phyloP scores from a whole-genome alignment of 2,888 invertebrate species.

The Pimpla rufipes region DNA sequence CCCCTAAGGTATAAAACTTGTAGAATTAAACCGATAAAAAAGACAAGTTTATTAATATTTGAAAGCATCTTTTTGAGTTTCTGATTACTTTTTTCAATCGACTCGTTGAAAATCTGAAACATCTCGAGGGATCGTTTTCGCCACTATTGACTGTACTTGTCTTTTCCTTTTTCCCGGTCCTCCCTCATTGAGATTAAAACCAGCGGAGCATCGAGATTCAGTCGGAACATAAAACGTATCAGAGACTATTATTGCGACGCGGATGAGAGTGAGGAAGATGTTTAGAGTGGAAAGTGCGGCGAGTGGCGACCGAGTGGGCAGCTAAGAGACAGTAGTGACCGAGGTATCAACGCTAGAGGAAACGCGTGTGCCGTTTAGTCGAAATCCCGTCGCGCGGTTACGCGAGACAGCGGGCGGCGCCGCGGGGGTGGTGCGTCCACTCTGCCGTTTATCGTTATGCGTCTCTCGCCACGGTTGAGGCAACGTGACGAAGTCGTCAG shows the following conservation, averaged over 20 bases:
- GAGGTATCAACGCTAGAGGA: conserved; percentile 21
- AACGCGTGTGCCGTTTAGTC: conserved; percentile 43
- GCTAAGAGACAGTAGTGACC: conserved; percentile 18
- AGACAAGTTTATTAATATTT: background rate
- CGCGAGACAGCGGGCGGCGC: background rate
- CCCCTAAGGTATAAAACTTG: background rate
- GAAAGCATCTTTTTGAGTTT: background rate
- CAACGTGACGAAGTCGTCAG: conserved; percentile 37
- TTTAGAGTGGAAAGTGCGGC: background rate
- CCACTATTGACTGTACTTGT: background rate
- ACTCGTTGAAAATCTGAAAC: background rate
- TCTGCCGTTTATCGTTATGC: conserved; percentile 25
- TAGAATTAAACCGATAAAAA: background rate
- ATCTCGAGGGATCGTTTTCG: background rate
- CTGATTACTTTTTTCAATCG: no score
- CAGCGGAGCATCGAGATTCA: background rate
- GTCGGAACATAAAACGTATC: conserved; percentile 30
- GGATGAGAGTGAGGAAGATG: conserved; percentile 12
- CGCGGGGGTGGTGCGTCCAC: background rate
- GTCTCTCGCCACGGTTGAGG: conserved; percentile 8
- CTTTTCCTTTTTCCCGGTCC: background rate
- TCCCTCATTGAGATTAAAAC: conserved; percentile 39
- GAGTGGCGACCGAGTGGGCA: conserved; percentile 28
- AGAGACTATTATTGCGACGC: background rate
- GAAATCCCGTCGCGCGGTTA: conserved; percentile 20